Evolutionary conservation across 2,113 vertebrate species (phyloP), one percentile per base, ranked within the genome.

Genomic region (Chrysemys picta): DNA sequence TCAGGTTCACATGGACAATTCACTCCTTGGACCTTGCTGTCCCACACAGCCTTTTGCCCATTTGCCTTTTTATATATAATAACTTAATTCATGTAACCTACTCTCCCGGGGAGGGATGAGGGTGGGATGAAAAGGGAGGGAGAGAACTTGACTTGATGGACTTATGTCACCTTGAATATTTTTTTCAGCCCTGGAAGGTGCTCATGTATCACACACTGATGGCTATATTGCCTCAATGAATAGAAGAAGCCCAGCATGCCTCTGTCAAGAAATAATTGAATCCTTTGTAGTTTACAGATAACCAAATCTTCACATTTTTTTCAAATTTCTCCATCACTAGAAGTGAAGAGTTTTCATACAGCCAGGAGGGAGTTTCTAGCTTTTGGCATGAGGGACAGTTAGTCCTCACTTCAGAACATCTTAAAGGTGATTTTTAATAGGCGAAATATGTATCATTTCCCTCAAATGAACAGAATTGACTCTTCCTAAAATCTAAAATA

Each of bases 81-180:
- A 21, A 53, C 80, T 29, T 79, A 59, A 45, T 52, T 84, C 24
- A 9, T 49, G 19, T 53, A 59, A 72, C 47, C 25, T 75, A 75
- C 69, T 8, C 5, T 38, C 53, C 31, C 0, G 0, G 35, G 35
- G 62, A 25, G n/a, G 38, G 8, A 47, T 53, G 80, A 53, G 86
- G 80, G 38, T 8, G n/a, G 69, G 8, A 17, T 57, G 79, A 53
- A 24, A 53, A n/a, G 49, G 79, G 85, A 79, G 19, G 12, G 65
- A n/a, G 29, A 75, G 75, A 88, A 75, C 29, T 6, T 45, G n/a
- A 59, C 12, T 31, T 84, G 5, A 38, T 29, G 10, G 8, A 75
- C 47, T 80, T 84, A 45, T 80, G 72, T 47, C 1, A 1, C 47
- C 53, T 78, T 47, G 19, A 38, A 4, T 72, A 31, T 76, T 8